A percentile compares a stretch with the other conserved stretches of the same genome.
These are phyloP conservation scores for Pinna nobilis DNA, from an alignment of 1,140 invertebrate species.

Conservation along the genomic window DNA sequence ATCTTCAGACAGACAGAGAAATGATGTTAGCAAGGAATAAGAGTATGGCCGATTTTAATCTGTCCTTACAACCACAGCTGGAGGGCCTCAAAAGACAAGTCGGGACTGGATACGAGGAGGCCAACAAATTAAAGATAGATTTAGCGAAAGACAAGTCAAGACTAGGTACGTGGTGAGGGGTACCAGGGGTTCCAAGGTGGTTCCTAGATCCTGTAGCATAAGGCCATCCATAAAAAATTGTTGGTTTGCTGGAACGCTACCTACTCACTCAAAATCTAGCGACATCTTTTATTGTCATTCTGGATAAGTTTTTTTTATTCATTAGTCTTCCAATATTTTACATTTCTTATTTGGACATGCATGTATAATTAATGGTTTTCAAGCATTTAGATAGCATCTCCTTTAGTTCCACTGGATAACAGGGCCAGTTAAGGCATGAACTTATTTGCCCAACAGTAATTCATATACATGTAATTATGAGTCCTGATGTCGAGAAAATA, in stretches of 20 bases:
- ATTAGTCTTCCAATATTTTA: background rate
- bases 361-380: too few species aligned
- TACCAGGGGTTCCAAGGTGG: background rate
- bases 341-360: slow-evolving; percentile 33
- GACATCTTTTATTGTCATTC: slow-evolving; percentile 91
- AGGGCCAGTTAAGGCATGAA: too few species aligned
- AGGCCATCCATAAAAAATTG: background rate
- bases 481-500: too few species aligned
- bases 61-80: slow-evolving; percentile 87
- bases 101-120: slow-evolving; percentile 80
- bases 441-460: too few species aligned
- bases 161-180: slow-evolving; percentile 45
- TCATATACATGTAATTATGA: too few species aligned
- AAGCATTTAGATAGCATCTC: too few species aligned
- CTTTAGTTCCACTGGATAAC: too few species aligned
- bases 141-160: slow-evolving; percentile 51
- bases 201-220: background rate
- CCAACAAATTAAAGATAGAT: slow-evolving; percentile 49
- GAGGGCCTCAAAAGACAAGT: slow-evolving; percentile 81
- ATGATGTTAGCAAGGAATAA: slow-evolving; percentile 89
- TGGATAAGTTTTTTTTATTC: slow-evolving; percentile 78
- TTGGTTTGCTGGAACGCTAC: too few species aligned
- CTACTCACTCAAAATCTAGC: too few species aligned
- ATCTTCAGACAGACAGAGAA: slow-evolving; percentile 88
- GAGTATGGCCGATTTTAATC: slow-evolving; percentile 90